Evolutionary conservation across 2,888 invertebrate genomes (phyloP).

Genomic region (Diplolepis rosae): DNA sequence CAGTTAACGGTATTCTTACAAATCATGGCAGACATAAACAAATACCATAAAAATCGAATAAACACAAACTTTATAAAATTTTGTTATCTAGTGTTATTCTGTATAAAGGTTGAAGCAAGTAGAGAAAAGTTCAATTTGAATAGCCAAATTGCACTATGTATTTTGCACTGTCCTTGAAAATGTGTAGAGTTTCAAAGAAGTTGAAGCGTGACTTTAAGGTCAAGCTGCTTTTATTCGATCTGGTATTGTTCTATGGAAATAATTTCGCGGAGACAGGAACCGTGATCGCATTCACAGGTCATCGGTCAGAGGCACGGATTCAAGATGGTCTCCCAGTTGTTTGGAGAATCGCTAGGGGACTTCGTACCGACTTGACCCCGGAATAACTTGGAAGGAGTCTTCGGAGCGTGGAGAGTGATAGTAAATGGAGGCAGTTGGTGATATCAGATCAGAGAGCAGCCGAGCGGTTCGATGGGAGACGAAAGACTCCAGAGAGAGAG

Average conservation of each 20-base stretch:
- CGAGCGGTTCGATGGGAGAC: slow-evolving; percentile 42
- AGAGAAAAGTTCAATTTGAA: too few species aligned
- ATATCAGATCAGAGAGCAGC: slow-evolving; percentile 58
- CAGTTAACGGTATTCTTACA: too few species aligned
- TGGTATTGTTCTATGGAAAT: slow-evolving; percentile 13
- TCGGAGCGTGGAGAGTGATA: slow-evolving; percentile 53
- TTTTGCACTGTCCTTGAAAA: not conserved
- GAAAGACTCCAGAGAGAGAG: slow-evolving; percentile 46
- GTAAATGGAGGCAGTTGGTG: slow-evolving; percentile 58
- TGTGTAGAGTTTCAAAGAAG: not conserved
- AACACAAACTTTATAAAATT: too few species aligned
- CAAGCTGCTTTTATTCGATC: not conserved
- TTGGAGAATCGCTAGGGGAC: slow-evolving; percentile 41
- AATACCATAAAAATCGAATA: too few species aligned
- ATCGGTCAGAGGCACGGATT: slow-evolving; percentile 19
- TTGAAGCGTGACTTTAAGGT: not conserved
- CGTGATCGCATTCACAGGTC: slow-evolving; percentile 15
- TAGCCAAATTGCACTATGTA: too few species aligned
- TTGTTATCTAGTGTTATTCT: too few species aligned
- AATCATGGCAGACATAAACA: too few species aligned
- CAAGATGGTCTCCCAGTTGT: slow-evolving; percentile 13
- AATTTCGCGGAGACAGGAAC: not conserved
- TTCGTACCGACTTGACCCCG: slow-evolving; percentile 53
- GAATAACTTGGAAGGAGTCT: slow-evolving; percentile 55
- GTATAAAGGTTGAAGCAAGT: too few species aligned